Conservation (phyloP, 2,888 invertebrate genomes). For the Drosophila neutralis region DNA sequence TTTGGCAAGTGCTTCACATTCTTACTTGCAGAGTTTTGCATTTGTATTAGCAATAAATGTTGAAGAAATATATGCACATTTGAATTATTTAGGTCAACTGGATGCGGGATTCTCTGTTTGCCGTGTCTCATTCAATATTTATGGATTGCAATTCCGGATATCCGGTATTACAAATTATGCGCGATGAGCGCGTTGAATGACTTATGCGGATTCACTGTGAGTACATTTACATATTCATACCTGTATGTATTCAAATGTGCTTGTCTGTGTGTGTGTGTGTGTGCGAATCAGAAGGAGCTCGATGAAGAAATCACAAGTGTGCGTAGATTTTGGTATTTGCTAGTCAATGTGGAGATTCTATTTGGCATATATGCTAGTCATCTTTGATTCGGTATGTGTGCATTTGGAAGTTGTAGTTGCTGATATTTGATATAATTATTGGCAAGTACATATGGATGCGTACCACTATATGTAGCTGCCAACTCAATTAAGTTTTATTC, state of each 20-base stretch:
- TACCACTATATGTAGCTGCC: slow-evolving; percentile 6
- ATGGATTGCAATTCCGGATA: slow-evolving; percentile 59
- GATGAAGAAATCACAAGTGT: slow-evolving; percentile 5
- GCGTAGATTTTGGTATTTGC: neutral
- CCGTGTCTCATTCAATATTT: slow-evolving; percentile 47
- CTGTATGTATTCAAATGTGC: neutral
- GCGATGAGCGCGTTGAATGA: slow-evolving; percentile 48
- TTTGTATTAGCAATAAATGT: slow-evolving; percentile 28
- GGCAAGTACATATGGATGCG: neutral
- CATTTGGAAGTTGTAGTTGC: neutral
- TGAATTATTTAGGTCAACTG: slow-evolving; percentile 20
- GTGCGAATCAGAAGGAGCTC: neutral
- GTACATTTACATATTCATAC: neutral
- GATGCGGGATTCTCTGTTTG: slow-evolving; percentile 10
- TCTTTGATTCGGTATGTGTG: neutral
- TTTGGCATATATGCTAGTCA: slow-evolving; percentile 1
- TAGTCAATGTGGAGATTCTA: neutral
- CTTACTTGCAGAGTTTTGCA: slow-evolving; percentile 11
- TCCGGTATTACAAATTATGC: slow-evolving; percentile 63
- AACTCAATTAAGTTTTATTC: slow-evolving; percentile 22
- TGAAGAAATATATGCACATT: slow-evolving; percentile 43
- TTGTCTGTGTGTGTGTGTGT: neutral
- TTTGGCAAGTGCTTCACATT: neutral
- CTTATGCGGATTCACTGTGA: slow-evolving; percentile 26
- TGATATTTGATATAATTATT: slow-evolving; percentile 24